Evolutionary conservation across 2,888 invertebrate genomes (phyloP).

Genomic region (Morpho deidamia): DNA sequence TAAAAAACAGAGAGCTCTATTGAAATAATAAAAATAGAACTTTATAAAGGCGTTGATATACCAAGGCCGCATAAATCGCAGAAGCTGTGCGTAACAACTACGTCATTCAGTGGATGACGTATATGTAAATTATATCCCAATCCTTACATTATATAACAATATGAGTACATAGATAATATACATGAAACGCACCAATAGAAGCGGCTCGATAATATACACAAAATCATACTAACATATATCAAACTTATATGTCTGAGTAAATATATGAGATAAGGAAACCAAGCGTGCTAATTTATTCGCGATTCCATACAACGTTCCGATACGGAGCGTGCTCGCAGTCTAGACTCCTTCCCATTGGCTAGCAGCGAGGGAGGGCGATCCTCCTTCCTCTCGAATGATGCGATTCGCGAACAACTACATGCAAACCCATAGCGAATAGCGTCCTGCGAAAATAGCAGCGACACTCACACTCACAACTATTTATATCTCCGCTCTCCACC

Average conservation of each 20-base stretch:
- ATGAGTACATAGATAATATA: background rate
- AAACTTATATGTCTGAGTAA: conserved; percentile 26
- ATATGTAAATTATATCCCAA: background rate
- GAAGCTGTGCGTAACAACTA: conserved; percentile 28
- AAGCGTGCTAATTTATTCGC: conserved; percentile 66
- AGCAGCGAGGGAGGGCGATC: conserved; percentile 67
- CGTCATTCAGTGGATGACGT: conserved; percentile 5
- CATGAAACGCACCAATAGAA: conserved; percentile 10
- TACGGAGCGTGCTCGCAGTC: conserved; percentile 42
- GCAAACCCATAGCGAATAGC: conserved; percentile 50
- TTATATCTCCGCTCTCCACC: conserved; percentile 27
- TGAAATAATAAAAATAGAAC: conserved; percentile 33
- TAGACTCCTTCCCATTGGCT: conserved; percentile 61
- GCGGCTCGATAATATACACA: conserved; percentile 1
- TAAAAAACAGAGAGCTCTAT: too few species aligned
- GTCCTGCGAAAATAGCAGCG: conserved; percentile 45
- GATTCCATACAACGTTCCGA: conserved; percentile 44
- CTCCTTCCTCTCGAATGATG: conserved; percentile 72
- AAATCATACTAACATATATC: conserved; percentile 26
- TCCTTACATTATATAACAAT: background rate
- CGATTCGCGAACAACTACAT: conserved; percentile 65
- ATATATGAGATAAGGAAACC: conserved; percentile 23
- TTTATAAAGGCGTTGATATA: conserved; percentile 47
- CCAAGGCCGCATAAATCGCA: conserved; percentile 58
- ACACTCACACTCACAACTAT: conserved; percentile 23